Base-by-base conservation (phyloP, 2,113 vertebrate genomes). In the Phaethon lepturus region DNA sequence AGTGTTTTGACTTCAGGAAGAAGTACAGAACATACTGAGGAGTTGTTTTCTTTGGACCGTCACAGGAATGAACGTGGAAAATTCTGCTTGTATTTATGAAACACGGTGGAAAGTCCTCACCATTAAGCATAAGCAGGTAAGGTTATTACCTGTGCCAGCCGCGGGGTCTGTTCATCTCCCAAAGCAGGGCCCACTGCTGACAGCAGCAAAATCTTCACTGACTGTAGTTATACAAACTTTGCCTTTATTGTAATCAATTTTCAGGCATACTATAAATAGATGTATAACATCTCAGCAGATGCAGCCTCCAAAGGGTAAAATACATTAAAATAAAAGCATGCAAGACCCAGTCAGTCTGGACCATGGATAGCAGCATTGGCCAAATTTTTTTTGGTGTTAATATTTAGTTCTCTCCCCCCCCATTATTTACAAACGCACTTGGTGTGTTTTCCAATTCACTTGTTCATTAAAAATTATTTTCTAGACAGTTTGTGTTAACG, bases 11-110 rank as follows among this genome's bases (percentile, higher is more conserved):
- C 10, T 59, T 63, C 2, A 67, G 17, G 18, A 45, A 80, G 42
- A 59, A 66, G 10, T 53, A 42, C 28, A 40, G 33, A 79, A 52
- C 49, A 13, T 23, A 47, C 23, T 40, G 20, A 42, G 63, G 25
- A 53, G n/a, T n/a, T 87, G 85, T 75, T 75, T 78, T 50, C 80
- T 76, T 90, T 72, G 55, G 85, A 58, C 47, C 26, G 25, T 68
- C 77, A 73, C n/a, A 64, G 45, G 74, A 93, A 71, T n/a, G 8
- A 72, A 55, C 7, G 9, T n/a, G 72, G 73, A 63, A 68, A 90
- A 71, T 44, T 67, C 29, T 66, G 25, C 71, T 38, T 50, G 15
- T 8, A 5, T 74, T 90, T 91, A 62, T 76, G 29, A 86, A 91
- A 62, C 1, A 10, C 6, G 40, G 83, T 49, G 26, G 50, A 66